Evolutionary conservation across 2,113 vertebrate genomes (phyloP), one percentile per base, ranked within the genome.

Genomic region (Rynchops niger): DNA sequence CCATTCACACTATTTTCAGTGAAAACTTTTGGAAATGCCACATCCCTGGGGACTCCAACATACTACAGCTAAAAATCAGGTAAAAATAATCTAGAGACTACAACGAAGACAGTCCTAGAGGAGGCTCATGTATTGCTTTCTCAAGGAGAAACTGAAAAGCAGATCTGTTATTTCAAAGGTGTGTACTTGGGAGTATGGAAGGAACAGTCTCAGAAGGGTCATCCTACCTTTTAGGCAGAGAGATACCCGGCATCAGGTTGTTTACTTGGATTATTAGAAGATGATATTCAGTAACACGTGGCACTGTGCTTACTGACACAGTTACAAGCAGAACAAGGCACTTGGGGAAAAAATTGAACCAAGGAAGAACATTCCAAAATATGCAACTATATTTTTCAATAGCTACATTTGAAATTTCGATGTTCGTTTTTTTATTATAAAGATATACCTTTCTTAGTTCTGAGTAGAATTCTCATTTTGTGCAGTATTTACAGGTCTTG

Each of bases 1-100:
- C 15, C 9, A 42, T 50, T 25, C 25, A 36, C 9, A 67, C 11
- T 6, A 61, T 77, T 89, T 86, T 71, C 22, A 53, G 9, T 18
- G 9, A 65, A 80, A 78, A 49, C 9, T 70, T 83, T 20, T 22
- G 3, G 6, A 81, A 87, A 86, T 70, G 11, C 11, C 11, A 11
- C 0, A 2, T 61, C 20, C 4, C 6, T 58, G 15, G 3, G 9
- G 11, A 53, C 5, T 47, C 5, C 32, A 77, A 40, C 1, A 0
- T 36, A 58, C 58, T n/a, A 40, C 3, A 78, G 15, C 5, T 70
- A 63, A 89, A 72, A 91, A 49, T 15, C 11, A 66, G 20, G 19
- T 42, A 26, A 56, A 88, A 62, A 53, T 30, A 77, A 47, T 18
- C 25, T 7, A 11, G 12, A 69, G 4, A 25, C 9, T 16, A 4